These are phyloP conservation scores for Chelonoidis abingdonii DNA, from an alignment of 2,113 vertebrate species.

Conservation along the genomic window DNA sequence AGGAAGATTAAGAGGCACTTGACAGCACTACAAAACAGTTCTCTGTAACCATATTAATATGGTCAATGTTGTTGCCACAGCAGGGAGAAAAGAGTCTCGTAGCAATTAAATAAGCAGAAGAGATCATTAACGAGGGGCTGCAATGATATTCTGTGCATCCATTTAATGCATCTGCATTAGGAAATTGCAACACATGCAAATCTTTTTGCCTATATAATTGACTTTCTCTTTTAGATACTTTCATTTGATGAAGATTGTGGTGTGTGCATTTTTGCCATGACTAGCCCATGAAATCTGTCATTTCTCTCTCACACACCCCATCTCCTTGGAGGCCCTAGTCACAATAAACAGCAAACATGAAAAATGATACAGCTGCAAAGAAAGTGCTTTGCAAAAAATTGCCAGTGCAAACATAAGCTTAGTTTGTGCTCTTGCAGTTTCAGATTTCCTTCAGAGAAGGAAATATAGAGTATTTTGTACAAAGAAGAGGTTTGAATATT, in stretches of 20 bases:
- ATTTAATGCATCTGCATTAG: constrained; percentile 3
- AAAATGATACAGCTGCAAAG: constrained; percentile 49
- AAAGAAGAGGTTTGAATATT: neutral
- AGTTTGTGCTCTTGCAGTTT: constrained; percentile 1
- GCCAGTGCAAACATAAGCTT: constrained; percentile 5
- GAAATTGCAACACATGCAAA: neutral
- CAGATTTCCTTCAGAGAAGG: constrained; percentile 14
- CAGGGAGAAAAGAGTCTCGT: constrained; percentile 13
- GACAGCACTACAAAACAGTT: constrained; percentile 24
- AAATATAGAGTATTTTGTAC: neutral
- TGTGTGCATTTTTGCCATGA: constrained; percentile 15
- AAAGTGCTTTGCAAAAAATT: constrained; percentile 1
- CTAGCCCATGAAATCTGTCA: constrained; percentile 10
- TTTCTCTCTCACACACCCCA: neutral
- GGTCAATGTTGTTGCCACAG: constrained; percentile 28
- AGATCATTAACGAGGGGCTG: neutral
- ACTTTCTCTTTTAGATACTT: neutral
- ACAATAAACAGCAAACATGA: constrained; percentile 21
- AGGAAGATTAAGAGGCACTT: constrained; percentile 43
- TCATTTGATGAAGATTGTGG: neutral
- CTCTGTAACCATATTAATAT: neutral
- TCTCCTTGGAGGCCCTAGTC: neutral
- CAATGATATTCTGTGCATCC: neutral
- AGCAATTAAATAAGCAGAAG: constrained; percentile 42
- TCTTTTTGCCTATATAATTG: neutral